A percentile compares a stretch with the other conserved stretches of the same genome.
Evolutionary conservation across 2,113 vertebrate species (phyloP).

Genomic region (Synchiropus splendidus): DNA sequence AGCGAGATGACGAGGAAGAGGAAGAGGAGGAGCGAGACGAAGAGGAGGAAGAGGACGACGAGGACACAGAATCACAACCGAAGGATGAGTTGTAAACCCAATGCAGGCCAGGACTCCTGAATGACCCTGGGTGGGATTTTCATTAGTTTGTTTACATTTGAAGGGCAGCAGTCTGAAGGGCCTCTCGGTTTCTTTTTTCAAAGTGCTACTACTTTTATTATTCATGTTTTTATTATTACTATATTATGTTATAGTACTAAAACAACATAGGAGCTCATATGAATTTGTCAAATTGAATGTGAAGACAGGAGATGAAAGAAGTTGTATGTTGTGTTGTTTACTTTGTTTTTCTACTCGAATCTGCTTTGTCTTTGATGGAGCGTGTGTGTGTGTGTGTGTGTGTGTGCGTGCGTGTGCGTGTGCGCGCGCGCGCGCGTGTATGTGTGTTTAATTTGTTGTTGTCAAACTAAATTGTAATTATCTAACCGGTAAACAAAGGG

Average conservation of each 20-base stretch:
- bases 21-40: slow-evolving; percentile 37
- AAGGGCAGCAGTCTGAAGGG: slow-evolving; percentile 8
- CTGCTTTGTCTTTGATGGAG: slow-evolving; percentile 15
- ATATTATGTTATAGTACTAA: slow-evolving; percentile 11
- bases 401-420: too few relatives aligned
- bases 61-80: slow-evolving; percentile 60
- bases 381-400: too few relatives aligned
- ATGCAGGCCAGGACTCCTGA: slow-evolving; percentile 32
- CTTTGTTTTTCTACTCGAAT: slow-evolving; percentile 18
- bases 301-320: slow-evolving; percentile 3
- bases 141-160: slow-evolving; percentile 48
- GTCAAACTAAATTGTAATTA: too few relatives aligned
- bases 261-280: slow-evolving; percentile 10
- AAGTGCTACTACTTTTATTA: slow-evolving; percentile 25
- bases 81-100: slow-evolving; percentile 74
- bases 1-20: slow-evolving; percentile 45
- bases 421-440: too few relatives aligned
- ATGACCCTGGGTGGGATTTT: slow-evolving; percentile 29
- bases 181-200: slow-evolving; percentile 26
- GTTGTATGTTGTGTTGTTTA: background rate
- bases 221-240: slow-evolving; percentile 4
- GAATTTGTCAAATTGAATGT: slow-evolving; percentile 19
- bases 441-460: too few relatives aligned
- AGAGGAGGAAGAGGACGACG: slow-evolving; percentile 48
- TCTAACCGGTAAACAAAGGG: too few relatives aligned